These are phyloP conservation scores for Pristionchus exspectatus DNA, from an alignment of 2,888 invertebrate genomes.

Conservation along the genomic window DNA sequence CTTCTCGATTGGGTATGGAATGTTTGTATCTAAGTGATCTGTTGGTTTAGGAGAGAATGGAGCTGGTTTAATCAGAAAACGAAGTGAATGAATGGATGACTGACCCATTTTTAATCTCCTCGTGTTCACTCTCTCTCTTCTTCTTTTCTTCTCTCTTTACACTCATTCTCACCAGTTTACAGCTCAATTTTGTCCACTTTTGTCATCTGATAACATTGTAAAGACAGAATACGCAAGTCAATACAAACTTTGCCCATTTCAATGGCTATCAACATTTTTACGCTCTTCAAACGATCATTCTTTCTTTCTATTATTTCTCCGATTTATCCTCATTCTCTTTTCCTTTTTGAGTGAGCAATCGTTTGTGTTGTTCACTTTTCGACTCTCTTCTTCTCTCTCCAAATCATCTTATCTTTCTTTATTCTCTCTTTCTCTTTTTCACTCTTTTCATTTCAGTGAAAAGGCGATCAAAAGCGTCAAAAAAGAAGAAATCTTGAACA, in stretches of 20 bases:
- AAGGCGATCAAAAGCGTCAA: constrained; percentile 27
- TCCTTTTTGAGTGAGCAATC: constrained; percentile 29
- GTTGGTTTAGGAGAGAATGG: constrained; percentile 44
- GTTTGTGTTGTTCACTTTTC: constrained; percentile 42
- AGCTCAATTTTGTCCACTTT: constrained; percentile 23
- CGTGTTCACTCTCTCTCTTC: constrained; percentile 31
- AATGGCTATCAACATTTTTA: background rate
- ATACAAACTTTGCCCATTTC: background rate
- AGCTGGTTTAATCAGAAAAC: constrained; percentile 48
- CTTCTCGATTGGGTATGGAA: background rate
- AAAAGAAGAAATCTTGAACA: background rate
- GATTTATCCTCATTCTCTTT: constrained; percentile 16
- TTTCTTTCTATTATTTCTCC: background rate
- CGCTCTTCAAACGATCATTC: background rate
- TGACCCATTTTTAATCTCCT: constrained; percentile 10
- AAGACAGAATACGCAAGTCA: background rate
- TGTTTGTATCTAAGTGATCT: constrained; percentile 43
- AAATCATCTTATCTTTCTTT: constrained; percentile 24
- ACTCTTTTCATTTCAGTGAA: background rate
- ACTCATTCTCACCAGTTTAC: constrained; percentile 39
- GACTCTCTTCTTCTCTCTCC: constrained; percentile 32
- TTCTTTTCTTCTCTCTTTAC: constrained; percentile 2
- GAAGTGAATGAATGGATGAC: constrained; percentile 1
- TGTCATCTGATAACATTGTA: constrained; percentile 36
- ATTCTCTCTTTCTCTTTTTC: constrained; percentile 8